Conservation (phyloP, 2,797 vertebrate species). For the Clarias platycephalus region DNA sequence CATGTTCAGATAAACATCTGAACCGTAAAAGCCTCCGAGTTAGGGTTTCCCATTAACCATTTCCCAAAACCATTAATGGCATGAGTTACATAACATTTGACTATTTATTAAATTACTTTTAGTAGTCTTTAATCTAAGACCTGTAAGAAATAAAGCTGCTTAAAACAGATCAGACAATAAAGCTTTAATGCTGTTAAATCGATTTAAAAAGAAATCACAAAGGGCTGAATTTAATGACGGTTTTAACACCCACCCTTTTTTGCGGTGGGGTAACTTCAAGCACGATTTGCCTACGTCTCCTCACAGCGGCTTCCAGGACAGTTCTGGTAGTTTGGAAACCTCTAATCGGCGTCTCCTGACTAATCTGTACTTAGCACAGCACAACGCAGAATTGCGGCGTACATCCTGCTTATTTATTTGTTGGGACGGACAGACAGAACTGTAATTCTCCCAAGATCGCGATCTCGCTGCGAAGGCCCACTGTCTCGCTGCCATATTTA, state of each 20-base stretch:
- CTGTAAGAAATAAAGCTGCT: too few relatives aligned
- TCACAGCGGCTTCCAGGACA: conserved; percentile 12
- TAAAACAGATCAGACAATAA: too few relatives aligned
- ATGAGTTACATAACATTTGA: too few relatives aligned
- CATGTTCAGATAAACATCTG: background rate
- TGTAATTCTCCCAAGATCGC: conserved; percentile 5
- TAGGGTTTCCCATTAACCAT: too few relatives aligned
- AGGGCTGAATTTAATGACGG: too few relatives aligned
- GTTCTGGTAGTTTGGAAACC: conserved; percentile 19
- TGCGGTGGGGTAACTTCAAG: background rate
- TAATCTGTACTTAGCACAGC: conserved; percentile 22
- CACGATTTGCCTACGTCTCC: background rate
- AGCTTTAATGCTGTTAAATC: too few relatives aligned
- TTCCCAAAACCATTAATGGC: too few relatives aligned
- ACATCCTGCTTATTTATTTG: conserved; percentile 20
- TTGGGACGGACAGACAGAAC: background rate
- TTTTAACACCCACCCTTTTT: too few relatives aligned
- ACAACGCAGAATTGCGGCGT: background rate
- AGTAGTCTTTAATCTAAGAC: too few relatives aligned
- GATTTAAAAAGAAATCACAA: too few relatives aligned
- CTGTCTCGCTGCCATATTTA: background rate
- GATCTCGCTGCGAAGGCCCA: background rate
- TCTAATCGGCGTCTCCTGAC: background rate
- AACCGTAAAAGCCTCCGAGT: background rate
- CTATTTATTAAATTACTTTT: too few relatives aligned